Evolutionary conservation across 2,113 vertebrate species (phyloP), one percentile per base, ranked within the genome.

Genomic region (Chaenogobius annularis): DNA sequence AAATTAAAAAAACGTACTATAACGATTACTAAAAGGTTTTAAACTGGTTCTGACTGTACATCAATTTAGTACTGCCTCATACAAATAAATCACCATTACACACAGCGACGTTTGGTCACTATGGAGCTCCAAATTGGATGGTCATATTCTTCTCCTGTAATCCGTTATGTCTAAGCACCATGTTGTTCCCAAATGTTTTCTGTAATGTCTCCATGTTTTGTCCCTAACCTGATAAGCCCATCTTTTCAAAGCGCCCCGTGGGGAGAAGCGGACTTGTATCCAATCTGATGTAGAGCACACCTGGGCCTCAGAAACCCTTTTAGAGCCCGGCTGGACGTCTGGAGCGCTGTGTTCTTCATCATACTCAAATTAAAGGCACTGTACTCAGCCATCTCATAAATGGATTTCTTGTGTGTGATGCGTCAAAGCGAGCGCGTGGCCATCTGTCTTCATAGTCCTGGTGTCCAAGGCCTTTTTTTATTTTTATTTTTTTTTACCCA

Each of bases 231-330:
- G 74, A 85, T 80, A 82, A 85, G 67, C 56, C 9, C 48, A 52
- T 46, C 54, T 58, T 73, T 75, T 44, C 70, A 85, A 79, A 80
- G 63, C 43, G 31, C 74, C 72, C 66, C 37, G 48, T 26, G 72
- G 71, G 79, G 50, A 73, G 69, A 48, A 80, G 67, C 73, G 64
- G 31, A 52, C 66, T 58, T 69, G 43, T 72, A 87, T 86, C 62
- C 73, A 79, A 88, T 84, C 84, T 75, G 67, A 71, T 54, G 55
- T 50, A 47, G 37, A 1, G 69, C 87, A 86, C 88, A 87, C 84
- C 85, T 87, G 85, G 82, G 75, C 68, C 81, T 85, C 72, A 76
- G 65, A 82, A 85, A 85, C 85, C 87, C 77, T 88, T 86, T 88
- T 80, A 85, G 81, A 31, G 73, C 72, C 61, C 40, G 64, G 65